Percentiles rank a stretch among this genome's conserved stretches.
phyloP scores from a whole-genome alignment of 2,797 vertebrate genomes.

The Sebastes flavidus region DNA sequence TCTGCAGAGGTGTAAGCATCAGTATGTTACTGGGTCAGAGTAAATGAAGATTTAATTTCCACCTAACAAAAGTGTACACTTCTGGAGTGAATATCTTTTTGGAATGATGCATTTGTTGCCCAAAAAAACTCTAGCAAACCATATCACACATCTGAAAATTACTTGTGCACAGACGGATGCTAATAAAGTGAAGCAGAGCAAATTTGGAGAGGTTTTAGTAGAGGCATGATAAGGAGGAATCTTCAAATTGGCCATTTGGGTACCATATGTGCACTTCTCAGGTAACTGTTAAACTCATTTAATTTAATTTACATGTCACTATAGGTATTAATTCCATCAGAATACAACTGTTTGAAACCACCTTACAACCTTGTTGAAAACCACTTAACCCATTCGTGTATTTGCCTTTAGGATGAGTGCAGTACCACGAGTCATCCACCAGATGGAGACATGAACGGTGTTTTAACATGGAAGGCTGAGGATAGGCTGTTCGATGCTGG shows the following conservation, averaged over 20 bases:
- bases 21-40: not conserved
- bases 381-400: too few relatives aligned
- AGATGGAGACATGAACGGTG: too few relatives aligned
- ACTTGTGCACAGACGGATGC: not conserved
- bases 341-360: too few relatives aligned
- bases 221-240: not conserved
- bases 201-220: not conserved
- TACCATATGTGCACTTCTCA: not conserved
- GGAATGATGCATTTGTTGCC: too few relatives aligned
- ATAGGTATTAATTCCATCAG: not conserved
- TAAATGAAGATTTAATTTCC: too few relatives aligned
- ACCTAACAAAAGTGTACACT: too few relatives aligned
- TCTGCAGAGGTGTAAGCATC: not conserved
- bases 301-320: not conserved
- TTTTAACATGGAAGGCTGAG: too few relatives aligned
- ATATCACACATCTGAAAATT: not conserved
- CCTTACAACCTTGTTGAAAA: too few relatives aligned
- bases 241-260: not conserved
- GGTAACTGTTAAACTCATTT: not conserved
- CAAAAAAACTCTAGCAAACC: rapidly evolving
- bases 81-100: rapidly evolving
- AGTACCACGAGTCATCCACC: too few relatives aligned
- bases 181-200: not conserved
- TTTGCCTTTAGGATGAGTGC: too few relatives aligned
- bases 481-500: too few relatives aligned